phyloP scores from a whole-genome alignment of 2,888 invertebrate genomes.

The Ophion slaviceki region DNA sequence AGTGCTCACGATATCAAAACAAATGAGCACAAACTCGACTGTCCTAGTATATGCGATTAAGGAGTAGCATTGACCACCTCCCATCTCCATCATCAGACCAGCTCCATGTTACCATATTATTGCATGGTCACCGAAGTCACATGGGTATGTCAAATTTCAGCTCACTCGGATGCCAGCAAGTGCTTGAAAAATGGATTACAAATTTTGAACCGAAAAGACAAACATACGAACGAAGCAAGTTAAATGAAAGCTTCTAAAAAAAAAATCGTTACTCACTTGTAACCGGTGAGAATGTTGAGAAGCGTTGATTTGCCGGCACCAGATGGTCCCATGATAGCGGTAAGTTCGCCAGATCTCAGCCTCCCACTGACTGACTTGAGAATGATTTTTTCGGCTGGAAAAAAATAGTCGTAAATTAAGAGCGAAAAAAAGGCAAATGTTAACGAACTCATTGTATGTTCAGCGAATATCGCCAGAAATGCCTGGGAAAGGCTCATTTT shows the following conservation, averaged over 20 bases:
- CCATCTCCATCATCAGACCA: no score
- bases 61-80: no score
- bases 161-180: no score
- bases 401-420: conserved; percentile 60
- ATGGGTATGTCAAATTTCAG: no score
- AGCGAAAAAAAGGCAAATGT: conserved; percentile 1
- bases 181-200: no score
- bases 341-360: conserved; percentile 94
- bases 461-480: background rate
- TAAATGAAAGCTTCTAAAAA: background rate
- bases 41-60: no score
- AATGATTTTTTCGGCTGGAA: conserved; percentile 93
- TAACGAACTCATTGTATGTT: background rate
- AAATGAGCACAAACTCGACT: no score
- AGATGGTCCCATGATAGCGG: conserved; percentile 98
- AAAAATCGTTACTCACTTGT: conserved; percentile 89
- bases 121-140: no score
- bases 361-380: conserved; percentile 95
- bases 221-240: no score
- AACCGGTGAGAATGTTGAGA: conserved; percentile 97
- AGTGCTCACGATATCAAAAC: no score
- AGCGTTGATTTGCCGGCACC: conserved; percentile 97
- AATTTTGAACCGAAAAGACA: no score
- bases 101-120: no score
- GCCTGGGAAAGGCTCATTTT: background rate